Evolutionary conservation across 2,888 invertebrate species (phyloP), one percentile per base, ranked within the genome.

Genomic region (Conistra vaccinii): DNA sequence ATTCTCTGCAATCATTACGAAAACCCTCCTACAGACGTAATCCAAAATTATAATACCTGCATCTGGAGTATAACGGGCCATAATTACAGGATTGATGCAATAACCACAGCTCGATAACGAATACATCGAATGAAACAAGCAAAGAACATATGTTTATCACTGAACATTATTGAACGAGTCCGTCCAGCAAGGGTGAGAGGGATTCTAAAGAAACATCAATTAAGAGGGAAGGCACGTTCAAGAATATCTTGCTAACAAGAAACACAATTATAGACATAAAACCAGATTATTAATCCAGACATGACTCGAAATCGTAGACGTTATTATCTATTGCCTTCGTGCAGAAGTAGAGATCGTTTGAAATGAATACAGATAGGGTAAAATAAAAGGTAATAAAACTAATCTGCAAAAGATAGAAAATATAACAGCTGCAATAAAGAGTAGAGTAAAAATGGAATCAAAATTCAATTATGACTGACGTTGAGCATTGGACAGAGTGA

Each of bases 21-120:
- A 80, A 75, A 73, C 66, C 57, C 45, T 69, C n/a, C 42, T 32
- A 69, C 72, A 72, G 66, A 77, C 73, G 75, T 70, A 88, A 81
- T 84, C 84, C 74, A 67, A 84, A 88, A 80, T 85, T 76, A 85
- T 83, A 76, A 84, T 78, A 67, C 58, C 74, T 66, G 29, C 39
- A 23, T 63, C 70, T 62, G 68, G 66, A 75, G 69, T 67, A 76
- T 85, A 89, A 87, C 85, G 83, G 89, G 29, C 73, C 75, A 74
- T 90, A 90, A 90, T 90, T 85, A 89, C 81, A 78, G 83, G 71
- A 89, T 87, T 87, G 86, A 87, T 89, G 85, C 83, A 87, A 78
- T 79, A 89, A 87, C 85, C 80, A 73, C 71, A 73, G 72, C 69
- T 70, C 77, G 84, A 76, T 85, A 87, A 89, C 81, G 85, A 89